phyloP scores from a whole-genome alignment of 2,888 invertebrate genomes.

The Tachina fera region DNA sequence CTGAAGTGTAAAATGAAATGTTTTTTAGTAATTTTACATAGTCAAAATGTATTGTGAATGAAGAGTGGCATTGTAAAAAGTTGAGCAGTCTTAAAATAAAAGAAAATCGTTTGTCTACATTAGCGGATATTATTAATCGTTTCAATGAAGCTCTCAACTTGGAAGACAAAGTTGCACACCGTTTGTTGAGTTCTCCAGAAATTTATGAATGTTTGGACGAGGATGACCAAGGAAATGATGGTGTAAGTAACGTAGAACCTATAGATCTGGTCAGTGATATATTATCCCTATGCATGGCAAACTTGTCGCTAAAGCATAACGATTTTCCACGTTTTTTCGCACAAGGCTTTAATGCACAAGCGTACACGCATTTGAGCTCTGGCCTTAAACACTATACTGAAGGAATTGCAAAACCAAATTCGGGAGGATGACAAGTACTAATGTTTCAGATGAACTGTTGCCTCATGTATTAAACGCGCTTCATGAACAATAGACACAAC shows the following conservation, averaged over 20 bases:
- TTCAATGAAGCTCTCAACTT: constrained; percentile 81
- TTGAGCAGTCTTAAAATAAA: constrained; percentile 83
- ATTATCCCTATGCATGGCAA: too few species aligned
- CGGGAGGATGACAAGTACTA: too few species aligned
- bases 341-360: too few species aligned
- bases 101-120: constrained; percentile 82
- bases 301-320: too few species aligned
- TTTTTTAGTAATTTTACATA: neutral
- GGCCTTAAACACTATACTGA: too few species aligned
- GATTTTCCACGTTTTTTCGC: too few species aligned
- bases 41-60: constrained; percentile 78
- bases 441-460: too few species aligned
- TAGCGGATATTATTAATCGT: constrained; percentile 83
- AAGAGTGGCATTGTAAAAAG: constrained; percentile 84
- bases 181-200: constrained; percentile 84
- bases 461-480: too few species aligned
- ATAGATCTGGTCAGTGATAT: too few species aligned
- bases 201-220: constrained; percentile 87
- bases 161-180: constrained; percentile 82
- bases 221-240: constrained; percentile 77
- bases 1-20: neutral
- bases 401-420: too few species aligned
- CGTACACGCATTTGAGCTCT: too few species aligned
- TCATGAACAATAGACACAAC: too few species aligned
- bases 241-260: neutral